phyloP scores from a whole-genome alignment of 2,113 vertebrate species.

The Chrysochloris asiatica region DNA sequence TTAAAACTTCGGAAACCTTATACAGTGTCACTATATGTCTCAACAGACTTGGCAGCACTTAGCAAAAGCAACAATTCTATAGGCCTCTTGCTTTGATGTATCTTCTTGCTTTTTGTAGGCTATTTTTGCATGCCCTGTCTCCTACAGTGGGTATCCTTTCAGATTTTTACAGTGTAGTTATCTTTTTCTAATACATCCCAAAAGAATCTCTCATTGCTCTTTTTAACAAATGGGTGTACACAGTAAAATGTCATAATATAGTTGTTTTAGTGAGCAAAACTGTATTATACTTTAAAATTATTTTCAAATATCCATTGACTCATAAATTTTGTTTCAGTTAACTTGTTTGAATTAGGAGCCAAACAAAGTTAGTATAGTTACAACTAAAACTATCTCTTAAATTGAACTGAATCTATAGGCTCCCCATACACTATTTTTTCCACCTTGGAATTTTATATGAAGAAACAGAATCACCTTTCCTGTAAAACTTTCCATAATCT shows the following conservation, averaged over 20 bases:
- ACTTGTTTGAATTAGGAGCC: neutral
- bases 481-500: no score
- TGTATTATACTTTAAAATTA: neutral
- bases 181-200: neutral
- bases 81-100: neutral
- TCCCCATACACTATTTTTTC: neutral
- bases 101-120: accelerated
- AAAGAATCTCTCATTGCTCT: neutral
- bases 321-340: neutral
- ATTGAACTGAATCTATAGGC: neutral
- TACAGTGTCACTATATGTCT: no score
- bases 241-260: neutral
- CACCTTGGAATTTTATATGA: no score
- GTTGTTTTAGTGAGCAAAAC: neutral
- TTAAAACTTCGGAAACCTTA: no score
- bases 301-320: neutral
- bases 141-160: accelerated
- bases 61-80: no score
- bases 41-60: no score
- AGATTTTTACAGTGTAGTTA: neutral
- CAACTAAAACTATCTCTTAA: neutral
- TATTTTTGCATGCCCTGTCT: neutral
- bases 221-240: neutral
- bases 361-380: neutral
- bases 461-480: neutral